phyloP scores from a whole-genome alignment of 2,113 vertebrate genomes.

The Alethe diademata region DNA sequence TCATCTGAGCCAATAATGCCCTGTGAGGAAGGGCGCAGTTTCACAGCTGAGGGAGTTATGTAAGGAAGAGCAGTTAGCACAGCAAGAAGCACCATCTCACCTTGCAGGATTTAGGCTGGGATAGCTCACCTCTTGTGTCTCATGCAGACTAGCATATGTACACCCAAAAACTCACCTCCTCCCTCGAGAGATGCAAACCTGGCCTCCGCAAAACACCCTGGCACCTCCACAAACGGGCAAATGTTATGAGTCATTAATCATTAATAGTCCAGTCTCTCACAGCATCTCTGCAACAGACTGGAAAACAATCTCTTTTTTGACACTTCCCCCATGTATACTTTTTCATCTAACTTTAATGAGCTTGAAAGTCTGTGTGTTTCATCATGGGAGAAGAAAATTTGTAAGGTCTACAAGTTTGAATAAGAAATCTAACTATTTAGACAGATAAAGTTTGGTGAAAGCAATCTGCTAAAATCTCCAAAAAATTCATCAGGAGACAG shows the following conservation, averaged over 20 bases:
- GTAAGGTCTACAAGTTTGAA: background rate
- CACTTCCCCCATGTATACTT: background rate
- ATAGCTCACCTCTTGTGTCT: background rate
- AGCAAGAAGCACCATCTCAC: background rate
- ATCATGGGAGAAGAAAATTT: background rate
- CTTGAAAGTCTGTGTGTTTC: background rate
- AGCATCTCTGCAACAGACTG: background rate
- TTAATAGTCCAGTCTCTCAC: background rate
- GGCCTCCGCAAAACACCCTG: background rate
- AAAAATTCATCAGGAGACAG: background rate
- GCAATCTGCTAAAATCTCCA: background rate
- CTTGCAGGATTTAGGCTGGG: background rate
- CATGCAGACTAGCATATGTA: background rate
- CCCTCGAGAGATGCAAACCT: background rate
- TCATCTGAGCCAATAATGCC: background rate
- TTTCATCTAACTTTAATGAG: background rate
- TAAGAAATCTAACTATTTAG: background rate
- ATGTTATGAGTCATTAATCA: background rate
- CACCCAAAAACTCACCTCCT: background rate
- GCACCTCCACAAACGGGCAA: background rate
- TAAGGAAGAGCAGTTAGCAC: background rate
- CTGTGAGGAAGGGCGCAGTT: background rate
- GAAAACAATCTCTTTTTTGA: conserved; percentile 12
- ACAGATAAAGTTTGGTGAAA: background rate
- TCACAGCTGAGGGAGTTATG: background rate